Percentiles rank a stretch among this genome's conserved stretches.
phyloP scores from a whole-genome alignment of 1,140 invertebrate species.

The Marisa cornuarietis region DNA sequence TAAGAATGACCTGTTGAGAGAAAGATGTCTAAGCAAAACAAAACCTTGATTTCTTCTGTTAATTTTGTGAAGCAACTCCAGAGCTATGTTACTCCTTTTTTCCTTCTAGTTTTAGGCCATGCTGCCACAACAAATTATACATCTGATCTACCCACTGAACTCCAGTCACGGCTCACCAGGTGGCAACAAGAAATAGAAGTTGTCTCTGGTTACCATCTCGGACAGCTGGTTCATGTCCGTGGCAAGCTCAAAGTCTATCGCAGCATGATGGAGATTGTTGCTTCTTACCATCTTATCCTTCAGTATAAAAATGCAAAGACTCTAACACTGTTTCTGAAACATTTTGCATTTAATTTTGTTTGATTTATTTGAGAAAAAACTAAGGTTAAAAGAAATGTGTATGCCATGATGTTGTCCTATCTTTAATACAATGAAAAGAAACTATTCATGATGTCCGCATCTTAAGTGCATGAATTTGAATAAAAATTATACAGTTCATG shows the following conservation, averaged over 20 bases:
- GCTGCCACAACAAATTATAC: background rate
- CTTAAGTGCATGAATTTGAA: background rate
- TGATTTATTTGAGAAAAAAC: background rate
- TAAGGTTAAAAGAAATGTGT: background rate
- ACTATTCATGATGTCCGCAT: background rate
- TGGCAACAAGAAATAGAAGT: conserved; percentile 5
- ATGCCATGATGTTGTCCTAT: background rate
- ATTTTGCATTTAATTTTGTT: too few relatives aligned
- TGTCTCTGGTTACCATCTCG: conserved; percentile 34
- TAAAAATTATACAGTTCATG: background rate
- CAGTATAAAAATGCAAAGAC: background rate
- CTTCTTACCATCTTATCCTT: conserved; percentile 48
- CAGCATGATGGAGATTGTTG: conserved; percentile 45
- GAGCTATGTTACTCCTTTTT: background rate
- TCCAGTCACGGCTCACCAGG: background rate
- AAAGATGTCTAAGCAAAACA: too few relatives aligned
- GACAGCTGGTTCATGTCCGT: conserved; percentile 46
- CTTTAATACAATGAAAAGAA: background rate
- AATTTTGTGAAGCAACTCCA: too few relatives aligned
- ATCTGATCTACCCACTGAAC: conserved; percentile 6
- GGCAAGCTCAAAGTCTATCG: conserved; percentile 49
- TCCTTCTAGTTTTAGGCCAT: background rate
- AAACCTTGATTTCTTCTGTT: too few relatives aligned
- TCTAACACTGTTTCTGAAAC: too few relatives aligned
- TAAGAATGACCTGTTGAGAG: too few relatives aligned